Percentiles rank a stretch among this genome's conserved stretches.
phyloP scores from a whole-genome alignment of 2,888 invertebrate genomes.

The Elmis aenea region DNA sequence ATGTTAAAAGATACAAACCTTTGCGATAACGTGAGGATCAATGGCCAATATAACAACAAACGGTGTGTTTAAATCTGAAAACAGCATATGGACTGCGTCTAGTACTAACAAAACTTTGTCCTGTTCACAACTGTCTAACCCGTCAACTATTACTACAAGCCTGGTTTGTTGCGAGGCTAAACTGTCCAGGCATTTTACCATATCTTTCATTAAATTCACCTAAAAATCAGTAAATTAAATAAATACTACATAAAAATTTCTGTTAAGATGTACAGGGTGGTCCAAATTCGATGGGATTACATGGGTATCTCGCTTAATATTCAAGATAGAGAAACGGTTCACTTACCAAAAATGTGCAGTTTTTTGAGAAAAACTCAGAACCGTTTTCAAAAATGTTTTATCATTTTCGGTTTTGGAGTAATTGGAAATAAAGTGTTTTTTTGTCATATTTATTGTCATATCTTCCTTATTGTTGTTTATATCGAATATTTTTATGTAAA shows the following conservation, averaged over 20 bases:
- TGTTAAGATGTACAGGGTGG: not conserved
- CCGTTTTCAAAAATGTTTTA: no score
- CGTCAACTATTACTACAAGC: conserved; percentile 93
- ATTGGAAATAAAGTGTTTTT: no score
- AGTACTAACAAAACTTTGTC: conserved; percentile 89
- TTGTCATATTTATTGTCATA: no score
- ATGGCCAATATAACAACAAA: conserved; percentile 95
- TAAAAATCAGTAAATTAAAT: conserved; percentile 14
- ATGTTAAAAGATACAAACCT: conserved; percentile 54
- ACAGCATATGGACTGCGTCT: conserved; percentile 92
- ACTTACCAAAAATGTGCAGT: no score
- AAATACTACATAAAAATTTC: conserved; percentile 2
- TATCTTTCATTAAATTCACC: conserved; percentile 46
- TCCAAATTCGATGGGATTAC: no score
- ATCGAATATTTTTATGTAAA: no score
- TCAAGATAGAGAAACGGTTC: no score
- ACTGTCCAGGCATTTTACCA: conserved; percentile 86
- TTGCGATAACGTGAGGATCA: conserved; percentile 97
- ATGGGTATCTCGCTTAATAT: no score
- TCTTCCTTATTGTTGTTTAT: no score
- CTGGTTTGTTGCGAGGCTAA: conserved; percentile 92
- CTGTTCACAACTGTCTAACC: conserved; percentile 96
- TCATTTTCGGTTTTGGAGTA: no score
- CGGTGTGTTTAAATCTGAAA: conserved; percentile 89
- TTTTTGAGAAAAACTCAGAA: no score